Evolutionary conservation across 2,797 vertebrate species (phyloP).

Genomic region (Enteromius thamalakanensis): DNA sequence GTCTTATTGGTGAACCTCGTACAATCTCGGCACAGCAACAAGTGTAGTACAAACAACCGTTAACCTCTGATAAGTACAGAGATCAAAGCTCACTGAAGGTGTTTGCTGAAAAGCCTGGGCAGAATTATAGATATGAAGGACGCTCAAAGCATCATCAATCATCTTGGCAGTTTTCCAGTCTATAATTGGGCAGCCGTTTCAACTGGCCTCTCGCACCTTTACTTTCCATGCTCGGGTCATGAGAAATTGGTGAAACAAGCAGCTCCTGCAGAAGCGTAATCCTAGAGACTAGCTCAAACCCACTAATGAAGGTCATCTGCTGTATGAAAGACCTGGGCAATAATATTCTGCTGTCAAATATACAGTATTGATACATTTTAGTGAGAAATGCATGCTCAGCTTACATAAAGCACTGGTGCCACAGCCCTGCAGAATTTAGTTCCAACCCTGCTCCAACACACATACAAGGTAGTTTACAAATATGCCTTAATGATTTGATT

Average conservation of each 20-base stretch:
- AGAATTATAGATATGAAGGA: constrained; percentile 19
- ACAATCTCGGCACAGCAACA: neutral
- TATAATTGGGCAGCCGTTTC: constrained; percentile 38
- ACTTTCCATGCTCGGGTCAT: constrained; percentile 31
- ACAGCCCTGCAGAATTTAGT: too few relatives aligned
- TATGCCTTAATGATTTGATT: too few relatives aligned
- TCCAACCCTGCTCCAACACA: too few relatives aligned
- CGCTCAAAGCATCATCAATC: constrained; percentile 39
- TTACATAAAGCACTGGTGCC: neutral
- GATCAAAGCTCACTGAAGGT: constrained; percentile 20
- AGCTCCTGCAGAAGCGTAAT: constrained; percentile 4
- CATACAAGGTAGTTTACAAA: too few relatives aligned
- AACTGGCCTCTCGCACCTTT: constrained; percentile 13
- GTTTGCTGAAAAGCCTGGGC: neutral
- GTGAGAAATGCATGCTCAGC: neutral
- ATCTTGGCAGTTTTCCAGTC: constrained; percentile 35
- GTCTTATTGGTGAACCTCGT: neutral
- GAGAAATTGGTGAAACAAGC: constrained; percentile 6
- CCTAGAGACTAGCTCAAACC: constrained; percentile 4
- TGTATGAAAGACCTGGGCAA: neutral
- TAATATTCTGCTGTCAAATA: neutral
- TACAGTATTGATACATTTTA: neutral
- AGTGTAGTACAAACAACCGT: neutral
- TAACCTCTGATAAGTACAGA: constrained; percentile 18
- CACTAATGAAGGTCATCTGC: constrained; percentile 11